Evolutionary conservation across 2,888 invertebrate genomes (phyloP), one percentile per base, ranked within the genome.

Genomic region (Pseudoips prasinana): DNA sequence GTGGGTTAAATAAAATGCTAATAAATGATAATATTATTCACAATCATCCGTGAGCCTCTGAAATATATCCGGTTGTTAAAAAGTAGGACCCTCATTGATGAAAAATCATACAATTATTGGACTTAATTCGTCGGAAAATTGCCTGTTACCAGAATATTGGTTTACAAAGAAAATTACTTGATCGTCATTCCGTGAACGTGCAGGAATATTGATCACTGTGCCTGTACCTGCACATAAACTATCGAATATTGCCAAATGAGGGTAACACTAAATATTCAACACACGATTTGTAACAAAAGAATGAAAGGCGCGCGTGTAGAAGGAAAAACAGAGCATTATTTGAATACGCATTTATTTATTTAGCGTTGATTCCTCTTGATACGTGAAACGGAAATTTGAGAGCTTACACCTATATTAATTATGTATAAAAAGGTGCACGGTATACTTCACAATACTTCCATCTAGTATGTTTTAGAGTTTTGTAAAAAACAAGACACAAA

Each of bases 181-280:
- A 42, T 45, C 37, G 23, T 47, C 41, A 52, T 46, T 46, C 52
- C 29, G 25, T 27, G 26, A 45, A 31, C 40, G 42, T 41, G 25
- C 37, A 44, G 27, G 55, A 56, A 56, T 53, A 53, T 55, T 61
- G 51, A 59, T 52, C 54, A 46, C 20, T 3, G 47, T 36, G 29
- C 25, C 34, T 29, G 18, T 37, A 36, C 37, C 25, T 41, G 32
- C 46, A 41, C 42, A 41, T 48, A 55, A 56, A 47, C 54, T 48
- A 47, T 47, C 36, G 36, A 50, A 50, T 54, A 56, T 53, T 34
- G 48, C 45, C 37, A 55, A 45, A 54, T 51, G 35, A 48, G 33
- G 37, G 45, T 40, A 41, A 35, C 17, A 33, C 37, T 54, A 48
- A 44, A 51, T 46, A 58, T 56, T 56, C 56, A 39, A 40, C 32